phyloP scores from a whole-genome alignment of 2,797 vertebrate genomes.

The Poliocrania exsul region DNA sequence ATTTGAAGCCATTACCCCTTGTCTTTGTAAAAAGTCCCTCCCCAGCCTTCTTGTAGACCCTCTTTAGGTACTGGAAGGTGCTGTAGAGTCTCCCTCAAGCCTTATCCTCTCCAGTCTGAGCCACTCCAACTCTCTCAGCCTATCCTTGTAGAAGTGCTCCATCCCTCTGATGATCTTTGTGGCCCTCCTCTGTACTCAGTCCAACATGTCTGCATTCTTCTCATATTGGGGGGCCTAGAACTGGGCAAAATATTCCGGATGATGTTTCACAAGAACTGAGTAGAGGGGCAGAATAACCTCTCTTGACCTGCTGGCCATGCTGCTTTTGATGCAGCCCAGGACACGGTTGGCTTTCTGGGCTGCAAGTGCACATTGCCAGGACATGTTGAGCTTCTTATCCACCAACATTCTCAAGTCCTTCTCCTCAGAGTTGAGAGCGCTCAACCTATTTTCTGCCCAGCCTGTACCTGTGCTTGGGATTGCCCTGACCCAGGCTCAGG shows the following conservation, averaged over 20 bases:
- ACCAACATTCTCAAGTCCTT: neutral
- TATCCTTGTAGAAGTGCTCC: neutral
- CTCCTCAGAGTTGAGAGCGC: neutral
- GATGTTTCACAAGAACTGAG: neutral
- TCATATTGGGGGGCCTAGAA: neutral
- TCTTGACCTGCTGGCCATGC: accelerated
- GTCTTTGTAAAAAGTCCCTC: neutral
- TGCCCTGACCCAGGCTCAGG: neutral
- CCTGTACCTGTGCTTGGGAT: neutral
- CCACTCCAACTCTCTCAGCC: neutral
- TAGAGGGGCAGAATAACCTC: neutral
- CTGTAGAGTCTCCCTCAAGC: neutral
- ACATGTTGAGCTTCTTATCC: neutral
- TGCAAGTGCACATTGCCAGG: neutral
- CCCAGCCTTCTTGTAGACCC: neutral
- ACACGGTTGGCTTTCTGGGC: accelerated
- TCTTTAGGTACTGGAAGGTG: neutral
- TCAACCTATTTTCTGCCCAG: neutral
- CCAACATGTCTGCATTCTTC: neutral
- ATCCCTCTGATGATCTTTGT: neutral
- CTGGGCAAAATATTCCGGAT: neutral
- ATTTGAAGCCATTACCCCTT: neutral
- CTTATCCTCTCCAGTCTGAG: neutral
- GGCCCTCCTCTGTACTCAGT: neutral
- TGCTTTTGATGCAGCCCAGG: neutral